These are phyloP conservation scores for Bombus superbus DNA, from an alignment of 1,140 invertebrate genomes.

Conservation along the genomic window DNA sequence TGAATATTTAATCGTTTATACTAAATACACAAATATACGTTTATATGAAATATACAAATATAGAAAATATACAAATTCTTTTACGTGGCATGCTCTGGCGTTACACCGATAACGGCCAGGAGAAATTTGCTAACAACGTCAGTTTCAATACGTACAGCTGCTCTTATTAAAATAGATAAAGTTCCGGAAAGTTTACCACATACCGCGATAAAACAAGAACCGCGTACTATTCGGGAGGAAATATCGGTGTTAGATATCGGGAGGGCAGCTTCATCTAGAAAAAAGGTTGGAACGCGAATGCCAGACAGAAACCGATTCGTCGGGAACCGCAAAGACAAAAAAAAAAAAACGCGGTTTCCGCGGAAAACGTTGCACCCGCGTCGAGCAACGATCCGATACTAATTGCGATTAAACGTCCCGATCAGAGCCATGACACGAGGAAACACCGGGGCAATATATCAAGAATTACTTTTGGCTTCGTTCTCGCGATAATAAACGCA, in stretches of 20 bases:
- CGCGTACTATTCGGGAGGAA: neutral
- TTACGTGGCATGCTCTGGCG: too few relatives aligned
- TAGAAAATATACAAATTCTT: too few relatives aligned
- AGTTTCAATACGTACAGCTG: neutral
- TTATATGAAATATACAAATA: too few relatives aligned
- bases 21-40: too few relatives aligned
- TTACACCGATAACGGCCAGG: neutral
- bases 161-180: neutral
- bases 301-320: neutral
- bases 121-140: neutral
- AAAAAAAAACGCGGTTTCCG: neutral
- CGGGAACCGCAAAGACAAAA: neutral
- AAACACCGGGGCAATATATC: conserved; percentile 46
- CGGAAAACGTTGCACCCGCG: neutral
- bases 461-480: conserved; percentile 63
- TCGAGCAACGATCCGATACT: conserved; percentile 8
- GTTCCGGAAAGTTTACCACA: neutral
- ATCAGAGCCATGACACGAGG: conserved; percentile 27
- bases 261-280: neutral
- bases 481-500: conserved; percentile 63
- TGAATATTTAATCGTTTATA: too few relatives aligned
- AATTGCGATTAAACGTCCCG: conserved; percentile 61
- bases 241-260: neutral
- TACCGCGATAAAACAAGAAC: neutral
- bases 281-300: neutral